These are phyloP conservation scores for Pseudoatta argentina DNA, from an alignment of 1,140 invertebrate species.

Conservation along the genomic window DNA sequence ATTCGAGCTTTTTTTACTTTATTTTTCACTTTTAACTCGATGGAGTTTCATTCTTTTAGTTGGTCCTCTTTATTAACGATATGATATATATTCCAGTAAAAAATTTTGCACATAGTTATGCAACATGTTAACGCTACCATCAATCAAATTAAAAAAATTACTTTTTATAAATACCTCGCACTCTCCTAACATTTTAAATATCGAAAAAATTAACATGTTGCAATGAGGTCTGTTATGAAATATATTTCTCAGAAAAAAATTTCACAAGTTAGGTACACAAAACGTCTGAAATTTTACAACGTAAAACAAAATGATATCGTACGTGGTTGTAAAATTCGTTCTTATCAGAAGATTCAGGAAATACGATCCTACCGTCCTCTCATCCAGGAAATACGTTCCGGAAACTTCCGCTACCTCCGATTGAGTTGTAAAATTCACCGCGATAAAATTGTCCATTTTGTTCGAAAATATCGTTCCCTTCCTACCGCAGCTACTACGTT, in stretches of 20 bases:
- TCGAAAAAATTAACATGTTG: not conserved
- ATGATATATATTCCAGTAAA: constrained; percentile 3
- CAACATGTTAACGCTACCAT: not conserved
- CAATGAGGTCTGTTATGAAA: not conserved
- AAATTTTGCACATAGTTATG: constrained; percentile 25
- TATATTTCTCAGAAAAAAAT: constrained; percentile 28
- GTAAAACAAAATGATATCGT: constrained; percentile 47
- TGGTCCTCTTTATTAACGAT: not conserved
- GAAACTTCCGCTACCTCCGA: constrained; percentile 42
- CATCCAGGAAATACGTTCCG: too few species aligned
- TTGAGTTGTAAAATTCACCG: constrained; percentile 62
- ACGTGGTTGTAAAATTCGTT: constrained; percentile 47
- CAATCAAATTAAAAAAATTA: not conserved
- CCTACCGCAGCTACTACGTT: not conserved
- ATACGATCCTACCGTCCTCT: too few species aligned
- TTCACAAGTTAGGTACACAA: constrained; percentile 20
- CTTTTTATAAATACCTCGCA: not conserved
- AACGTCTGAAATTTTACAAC: constrained; percentile 37
- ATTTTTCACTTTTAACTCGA: not conserved
- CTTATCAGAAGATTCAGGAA: constrained; percentile 60
- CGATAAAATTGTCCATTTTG: constrained; percentile 67
- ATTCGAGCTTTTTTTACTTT: not conserved
- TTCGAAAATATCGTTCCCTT: constrained; percentile 45
- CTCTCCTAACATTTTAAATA: not conserved
- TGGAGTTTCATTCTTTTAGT: not conserved